Evolutionary conservation across 2,797 vertebrate genomes (phyloP).

Genomic region (Avahi laniger): DNA sequence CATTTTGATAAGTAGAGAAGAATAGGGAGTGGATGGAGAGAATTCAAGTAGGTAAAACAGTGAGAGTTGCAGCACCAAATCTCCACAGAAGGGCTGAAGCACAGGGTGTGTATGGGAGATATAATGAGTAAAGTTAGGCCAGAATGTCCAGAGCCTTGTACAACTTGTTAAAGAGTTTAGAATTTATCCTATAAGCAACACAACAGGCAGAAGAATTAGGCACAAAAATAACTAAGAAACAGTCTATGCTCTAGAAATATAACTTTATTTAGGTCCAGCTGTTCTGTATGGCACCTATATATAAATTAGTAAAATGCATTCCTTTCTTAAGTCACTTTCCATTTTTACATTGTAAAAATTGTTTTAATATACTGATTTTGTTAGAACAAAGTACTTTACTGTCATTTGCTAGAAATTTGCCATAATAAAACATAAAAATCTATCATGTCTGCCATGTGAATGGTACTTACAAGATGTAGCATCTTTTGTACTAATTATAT

Average conservation of each 20-base stretch:
- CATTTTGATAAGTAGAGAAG: not conserved
- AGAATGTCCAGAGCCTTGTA: not conserved
- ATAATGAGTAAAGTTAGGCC: accelerated
- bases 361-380: not conserved
- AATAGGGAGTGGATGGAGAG: not conserved
- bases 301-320: not conserved
- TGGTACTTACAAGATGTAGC: not conserved
- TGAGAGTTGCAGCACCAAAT: not conserved
- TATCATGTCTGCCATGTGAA: not conserved
- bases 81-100: not conserved
- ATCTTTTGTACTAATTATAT: not conserved
- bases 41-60: not conserved
- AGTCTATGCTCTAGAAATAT: not conserved
- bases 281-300: accelerated
- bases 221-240: not conserved
- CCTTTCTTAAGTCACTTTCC: not conserved
- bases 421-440: not conserved
- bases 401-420: not conserved
- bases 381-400: not conserved
- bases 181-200: not conserved
- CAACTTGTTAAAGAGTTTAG: not conserved
- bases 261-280: not conserved
- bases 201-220: not conserved
- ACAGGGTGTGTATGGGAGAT: accelerated
- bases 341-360: not conserved